Percentiles rank a stretch among this genome's conserved stretches.
Evolutionary conservation across 2,113 vertebrate genomes (phyloP).

Genomic region (human): DNA sequence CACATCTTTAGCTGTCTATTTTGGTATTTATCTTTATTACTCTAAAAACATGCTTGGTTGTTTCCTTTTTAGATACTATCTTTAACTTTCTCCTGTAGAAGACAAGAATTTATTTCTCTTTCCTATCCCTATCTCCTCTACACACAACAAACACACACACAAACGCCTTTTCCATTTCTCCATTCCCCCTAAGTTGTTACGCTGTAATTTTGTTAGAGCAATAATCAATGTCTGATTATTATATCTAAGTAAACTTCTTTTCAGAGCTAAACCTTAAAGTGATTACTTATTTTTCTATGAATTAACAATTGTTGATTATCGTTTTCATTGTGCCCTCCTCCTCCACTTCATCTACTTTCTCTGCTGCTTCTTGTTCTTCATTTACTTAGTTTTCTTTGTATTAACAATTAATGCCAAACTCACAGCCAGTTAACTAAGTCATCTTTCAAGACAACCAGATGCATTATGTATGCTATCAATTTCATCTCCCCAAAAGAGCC

Average conservation of each 20-base stretch:
- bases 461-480: background rate
- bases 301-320: background rate
- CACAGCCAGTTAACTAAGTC: background rate
- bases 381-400: background rate
- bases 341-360: background rate
- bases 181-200: background rate
- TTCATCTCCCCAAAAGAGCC: background rate
- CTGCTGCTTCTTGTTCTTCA: background rate
- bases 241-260: background rate
- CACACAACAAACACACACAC: background rate
- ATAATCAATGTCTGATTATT: background rate
- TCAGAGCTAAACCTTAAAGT: background rate
- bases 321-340: background rate
- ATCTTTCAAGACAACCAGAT: background rate
- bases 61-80: background rate
- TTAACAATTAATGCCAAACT: background rate
- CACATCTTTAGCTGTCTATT: background rate
- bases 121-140: background rate
- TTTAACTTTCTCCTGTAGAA: background rate
- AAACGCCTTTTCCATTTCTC: background rate
- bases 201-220: background rate
- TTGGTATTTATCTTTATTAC: background rate
- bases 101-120: background rate
- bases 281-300: background rate
- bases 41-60: background rate